Conservation (phyloP, 2,797 vertebrate genomes). For the Sandelia bainsii region DNA sequence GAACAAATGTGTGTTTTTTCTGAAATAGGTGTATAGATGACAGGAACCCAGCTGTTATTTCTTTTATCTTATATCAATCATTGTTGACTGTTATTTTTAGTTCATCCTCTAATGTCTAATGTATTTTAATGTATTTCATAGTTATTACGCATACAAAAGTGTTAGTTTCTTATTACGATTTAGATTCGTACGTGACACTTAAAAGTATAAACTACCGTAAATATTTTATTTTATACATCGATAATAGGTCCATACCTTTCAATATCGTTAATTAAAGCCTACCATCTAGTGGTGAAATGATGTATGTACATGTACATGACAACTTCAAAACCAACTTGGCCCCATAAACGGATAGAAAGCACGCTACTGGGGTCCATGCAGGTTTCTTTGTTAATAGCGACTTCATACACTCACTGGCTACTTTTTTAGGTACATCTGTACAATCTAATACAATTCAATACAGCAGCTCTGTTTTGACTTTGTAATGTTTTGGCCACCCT, state of each 20-base stretch:
- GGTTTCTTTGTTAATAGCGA: background rate
- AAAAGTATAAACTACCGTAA: background rate
- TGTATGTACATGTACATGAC: conserved; percentile 1
- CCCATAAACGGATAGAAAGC: background rate
- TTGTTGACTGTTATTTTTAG: background rate
- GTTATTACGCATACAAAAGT: rapidly evolving
- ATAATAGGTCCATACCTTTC: background rate
- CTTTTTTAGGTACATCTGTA: too few relatives aligned
- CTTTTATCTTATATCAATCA: background rate
- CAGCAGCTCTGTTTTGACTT: too few relatives aligned
- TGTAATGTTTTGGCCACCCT: too few relatives aligned
- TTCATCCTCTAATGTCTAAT: background rate
- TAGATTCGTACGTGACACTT: background rate
- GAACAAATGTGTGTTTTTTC: conserved; percentile 1
- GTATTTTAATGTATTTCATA: background rate
- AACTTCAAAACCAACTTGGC: background rate
- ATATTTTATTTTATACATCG: conserved; percentile 6
- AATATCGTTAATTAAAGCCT: conserved; percentile 52
- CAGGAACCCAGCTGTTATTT: background rate
- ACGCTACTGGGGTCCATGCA: background rate
- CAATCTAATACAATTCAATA: too few relatives aligned
- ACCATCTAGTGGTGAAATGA: conserved; percentile 69
- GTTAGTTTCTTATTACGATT: background rate
- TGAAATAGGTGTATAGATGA: conserved; percentile 31
- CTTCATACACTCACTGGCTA: too few relatives aligned